A percentile compares a stretch with the other conserved stretches of the same genome.
Conservation (phyloP, 2,797 vertebrate species). For the Caiman crocodilus region DNA sequence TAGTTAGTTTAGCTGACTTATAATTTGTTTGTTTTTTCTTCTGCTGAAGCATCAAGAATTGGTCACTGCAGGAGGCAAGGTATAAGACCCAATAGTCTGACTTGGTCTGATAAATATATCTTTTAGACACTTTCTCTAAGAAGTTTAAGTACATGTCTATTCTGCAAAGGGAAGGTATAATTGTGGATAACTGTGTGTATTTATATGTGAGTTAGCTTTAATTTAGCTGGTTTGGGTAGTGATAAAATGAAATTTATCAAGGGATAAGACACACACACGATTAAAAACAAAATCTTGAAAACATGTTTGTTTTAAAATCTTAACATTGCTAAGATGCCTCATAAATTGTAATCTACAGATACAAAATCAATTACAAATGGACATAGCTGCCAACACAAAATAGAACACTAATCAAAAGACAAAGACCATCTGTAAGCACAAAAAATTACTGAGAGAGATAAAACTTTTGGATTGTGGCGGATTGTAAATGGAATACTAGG, state of each 20-base stretch:
- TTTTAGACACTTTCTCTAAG: background rate
- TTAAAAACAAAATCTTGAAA: background rate
- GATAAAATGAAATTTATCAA: no score
- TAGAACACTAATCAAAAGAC: background rate
- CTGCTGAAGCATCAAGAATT: background rate
- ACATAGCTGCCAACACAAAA: background rate
- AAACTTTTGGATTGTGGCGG: background rate
- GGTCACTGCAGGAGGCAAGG: background rate
- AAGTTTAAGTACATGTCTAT: background rate
- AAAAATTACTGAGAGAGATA: background rate
- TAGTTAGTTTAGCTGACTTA: background rate
- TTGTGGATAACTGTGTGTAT: no score
- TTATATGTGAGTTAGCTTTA: no score
- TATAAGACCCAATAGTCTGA: background rate
- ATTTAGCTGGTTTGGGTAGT: no score
- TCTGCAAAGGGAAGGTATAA: no score
- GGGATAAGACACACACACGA: no score
- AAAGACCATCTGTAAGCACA: background rate
- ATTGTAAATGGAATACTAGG: background rate
- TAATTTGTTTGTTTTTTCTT: background rate
- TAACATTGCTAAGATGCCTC: background rate
- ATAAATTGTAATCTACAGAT: background rate
- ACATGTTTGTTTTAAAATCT: background rate
- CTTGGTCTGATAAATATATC: background rate
- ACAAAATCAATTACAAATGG: background rate